A percentile compares a stretch with the other conserved stretches of the same genome.
Conservation (phyloP, 2,888 invertebrate species). For the Apoderus coryli region DNA sequence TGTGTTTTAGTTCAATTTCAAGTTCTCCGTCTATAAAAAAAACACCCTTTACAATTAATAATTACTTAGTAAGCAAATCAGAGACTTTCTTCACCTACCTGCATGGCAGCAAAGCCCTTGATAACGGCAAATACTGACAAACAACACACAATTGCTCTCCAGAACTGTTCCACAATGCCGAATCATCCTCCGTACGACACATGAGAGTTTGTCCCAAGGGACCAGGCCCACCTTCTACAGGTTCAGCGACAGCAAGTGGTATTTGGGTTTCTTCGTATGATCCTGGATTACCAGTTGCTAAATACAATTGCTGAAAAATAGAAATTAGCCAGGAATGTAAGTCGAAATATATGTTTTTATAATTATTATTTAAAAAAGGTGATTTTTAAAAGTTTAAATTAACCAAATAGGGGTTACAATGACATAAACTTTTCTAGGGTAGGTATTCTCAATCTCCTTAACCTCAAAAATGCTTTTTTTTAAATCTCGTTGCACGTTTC, state of each 20-base stretch:
- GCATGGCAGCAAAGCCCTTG: constrained; percentile 70
- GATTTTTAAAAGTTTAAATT: too few relatives aligned
- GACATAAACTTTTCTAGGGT: too few relatives aligned
- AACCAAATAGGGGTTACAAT: too few relatives aligned
- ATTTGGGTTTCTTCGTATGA: constrained; percentile 39
- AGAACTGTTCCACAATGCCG: constrained; percentile 38
- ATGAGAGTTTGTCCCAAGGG: constrained; percentile 27
- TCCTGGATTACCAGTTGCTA: constrained; percentile 52
- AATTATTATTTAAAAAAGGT: too few relatives aligned
- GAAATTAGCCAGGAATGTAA: too few relatives aligned
- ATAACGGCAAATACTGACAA: constrained; percentile 64
- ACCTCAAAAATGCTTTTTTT: too few relatives aligned
- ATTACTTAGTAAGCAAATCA: neutral
- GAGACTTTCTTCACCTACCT: constrained; percentile 23
- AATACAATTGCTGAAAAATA: constrained; percentile 59
- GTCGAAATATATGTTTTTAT: too few relatives aligned
- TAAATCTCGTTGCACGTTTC: too few relatives aligned
- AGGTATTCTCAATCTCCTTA: too few relatives aligned
- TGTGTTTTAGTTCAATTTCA: too few relatives aligned
- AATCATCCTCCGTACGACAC: constrained; percentile 34
- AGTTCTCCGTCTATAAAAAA: too few relatives aligned
- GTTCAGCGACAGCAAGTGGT: constrained; percentile 40
- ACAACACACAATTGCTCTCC: constrained; percentile 63
- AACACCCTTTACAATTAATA: too few relatives aligned
- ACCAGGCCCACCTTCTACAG: constrained; percentile 32